Base-by-base conservation (phyloP, 2,888 invertebrate species). In the Asteroscopus sphinx region DNA sequence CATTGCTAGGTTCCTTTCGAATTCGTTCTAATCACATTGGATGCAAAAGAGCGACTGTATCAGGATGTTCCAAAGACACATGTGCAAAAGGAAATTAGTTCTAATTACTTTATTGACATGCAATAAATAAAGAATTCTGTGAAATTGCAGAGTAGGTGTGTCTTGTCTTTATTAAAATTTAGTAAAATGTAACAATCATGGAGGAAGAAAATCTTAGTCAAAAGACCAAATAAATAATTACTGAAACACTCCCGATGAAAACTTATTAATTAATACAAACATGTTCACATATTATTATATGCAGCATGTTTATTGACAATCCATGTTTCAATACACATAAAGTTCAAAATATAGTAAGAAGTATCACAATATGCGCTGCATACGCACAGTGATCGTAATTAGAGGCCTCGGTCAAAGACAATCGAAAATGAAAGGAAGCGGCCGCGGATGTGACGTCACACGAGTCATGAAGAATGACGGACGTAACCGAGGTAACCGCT, bases 361-460 rank as follows among this genome's bases (percentile, higher is more conserved):
- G 36, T 15, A 0, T 21, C 6, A 0, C 28, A 32, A 39, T 26
- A 72, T 68, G 66, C 67, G 74, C 76, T 75, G 81, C 79, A 73
- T 77, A 81, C 76, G 75, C 75, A 90, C 88, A 90, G 89, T 89
- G 76, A 81, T 62, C 54, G 84, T 82, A 88, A 89, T 86, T 85
- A 81, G 83, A 91, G 86, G 87, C 90, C 86, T 86, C 89, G 91
- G 92, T 88, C 91, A 91, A 87, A 91, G 89, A 90, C 92, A 91
- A 92, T 90, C 83, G 92, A 93, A 93, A 93, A 80, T 80, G 93
- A 93, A 93, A 93, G 92, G 93, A 90, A 88, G 81, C 80, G 52
- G 49, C 76, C 46, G 73, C 87, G 91, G 92, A 92, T 77, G 83
- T 91, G 90, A 90, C 87, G 90, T 84, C 79, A 81, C 79, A 81